Base-by-base conservation (phyloP, 2,888 invertebrate genomes). In the Mantis religiosa region DNA sequence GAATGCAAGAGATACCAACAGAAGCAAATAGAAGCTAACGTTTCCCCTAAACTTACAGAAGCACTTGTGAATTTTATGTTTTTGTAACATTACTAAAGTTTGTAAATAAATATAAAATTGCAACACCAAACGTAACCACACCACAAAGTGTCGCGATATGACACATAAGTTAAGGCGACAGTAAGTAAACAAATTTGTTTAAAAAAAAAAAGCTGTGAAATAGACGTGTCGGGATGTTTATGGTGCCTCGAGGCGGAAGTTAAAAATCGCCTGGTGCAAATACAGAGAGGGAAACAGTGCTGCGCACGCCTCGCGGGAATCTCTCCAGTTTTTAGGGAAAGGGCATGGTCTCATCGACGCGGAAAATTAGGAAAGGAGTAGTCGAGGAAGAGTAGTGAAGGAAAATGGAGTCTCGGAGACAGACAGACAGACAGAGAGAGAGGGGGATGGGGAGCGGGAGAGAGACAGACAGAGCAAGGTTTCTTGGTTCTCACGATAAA, bases 291-390 rank as follows among this genome's bases (percentile, higher is more conserved):
- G 54, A 25, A 54, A 71, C 54, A 71, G 54, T 71, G 54, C 54
- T 71, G 54, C 54, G 20, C 54, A 71, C 6, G 28, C 85, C 85
- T 82, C 87, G 20, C 54, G 82, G 87, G 87, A 82, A 28, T 82
- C 81, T 82, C 30, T 20, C 87, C 54, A 20, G 41, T 71, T 71
- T 71, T 87, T 82, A 30, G 30, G 87, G 81, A 71, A 87, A 87
- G 82, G 85, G 87, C 87, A 87, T 54, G 30, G 83, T 47, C 85
- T 89, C 90, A 85, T 87, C 86, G 89, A 86, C 34, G 89, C 90
- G 82, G 90, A 90, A 90, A 90, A 90, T 90, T 89, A 90, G 90
- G 89, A 89, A 88, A 83, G 88, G 90, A 88, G 71, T 84, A 84
- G 84, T 71, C 54, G 84, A 84, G 41, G 47, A 41, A n/a, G 85